Percentiles rank a stretch among this genome's conserved stretches.
Evolutionary conservation across 2,113 vertebrate species (phyloP).

Genomic region (Lepisosteus osseus): DNA sequence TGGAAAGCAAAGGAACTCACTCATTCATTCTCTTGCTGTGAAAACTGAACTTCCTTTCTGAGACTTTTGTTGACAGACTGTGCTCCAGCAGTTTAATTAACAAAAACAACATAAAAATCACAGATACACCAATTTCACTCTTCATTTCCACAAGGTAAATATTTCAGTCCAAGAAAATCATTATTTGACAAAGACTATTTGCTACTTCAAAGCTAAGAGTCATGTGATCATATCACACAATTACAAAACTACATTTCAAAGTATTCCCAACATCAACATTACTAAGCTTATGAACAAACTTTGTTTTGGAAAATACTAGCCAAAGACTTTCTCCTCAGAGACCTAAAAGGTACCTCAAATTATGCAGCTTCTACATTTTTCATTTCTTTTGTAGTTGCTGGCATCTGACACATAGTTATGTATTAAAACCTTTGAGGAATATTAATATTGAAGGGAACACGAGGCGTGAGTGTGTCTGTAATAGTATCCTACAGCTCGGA

Average conservation of each 20-base stretch:
- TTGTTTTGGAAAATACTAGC: conserved; percentile 1
- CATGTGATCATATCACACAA: too few relatives aligned
- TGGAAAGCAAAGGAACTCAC: too few relatives aligned
- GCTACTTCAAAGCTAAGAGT: not conserved
- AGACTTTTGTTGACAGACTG: too few relatives aligned
- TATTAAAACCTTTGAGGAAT: conserved; percentile 8
- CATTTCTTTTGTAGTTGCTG: conserved; percentile 10
- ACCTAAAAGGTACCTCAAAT: not conserved
- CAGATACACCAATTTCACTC: not conserved
- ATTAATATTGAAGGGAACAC: conserved; percentile 8
- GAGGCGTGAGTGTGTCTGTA: not conserved
- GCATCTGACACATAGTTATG: conserved; percentile 9
- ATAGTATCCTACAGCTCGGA: not conserved
- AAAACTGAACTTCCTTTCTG: too few relatives aligned
- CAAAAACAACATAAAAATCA: too few relatives aligned
- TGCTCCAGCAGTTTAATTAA: too few relatives aligned
- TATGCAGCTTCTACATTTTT: conserved; percentile 13
- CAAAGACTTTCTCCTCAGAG: not conserved
- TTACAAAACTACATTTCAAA: conserved; percentile 6
- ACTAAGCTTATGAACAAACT: not conserved
- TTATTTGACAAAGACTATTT: not conserved
- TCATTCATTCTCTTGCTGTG: too few relatives aligned
- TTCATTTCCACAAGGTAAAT: not conserved
- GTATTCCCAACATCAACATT: not conserved
- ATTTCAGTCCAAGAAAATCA: not conserved